These are phyloP conservation scores for Hycleus cichorii DNA, from an alignment of 1,140 invertebrate genomes.

Conservation along the genomic window DNA sequence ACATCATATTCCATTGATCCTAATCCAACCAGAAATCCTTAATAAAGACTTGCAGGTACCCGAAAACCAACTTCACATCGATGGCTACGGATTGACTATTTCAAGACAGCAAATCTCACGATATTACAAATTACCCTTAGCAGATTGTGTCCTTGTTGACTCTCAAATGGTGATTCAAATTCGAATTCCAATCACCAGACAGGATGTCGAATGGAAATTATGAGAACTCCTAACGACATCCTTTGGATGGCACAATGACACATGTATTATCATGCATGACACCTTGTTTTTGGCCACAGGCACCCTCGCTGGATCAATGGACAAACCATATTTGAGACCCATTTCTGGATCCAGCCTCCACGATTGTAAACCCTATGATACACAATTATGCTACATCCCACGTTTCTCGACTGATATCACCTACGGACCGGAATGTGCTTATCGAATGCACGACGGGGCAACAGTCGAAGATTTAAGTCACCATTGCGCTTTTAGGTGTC, in stretches of 20 bases:
- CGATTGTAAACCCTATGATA: not conserved
- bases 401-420: not conserved
- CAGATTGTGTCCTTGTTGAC: too few species aligned
- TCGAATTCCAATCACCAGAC: too few species aligned
- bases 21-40: too few species aligned
- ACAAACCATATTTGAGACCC: not conserved
- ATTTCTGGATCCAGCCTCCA: not conserved
- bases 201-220: conserved; percentile 1
- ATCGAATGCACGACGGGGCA: not conserved
- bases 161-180: too few species aligned
- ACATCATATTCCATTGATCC: too few species aligned
- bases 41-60: too few species aligned
- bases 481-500: not conserved
- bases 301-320: not conserved
- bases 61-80: too few species aligned
- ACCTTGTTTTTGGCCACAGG: not conserved
- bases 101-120: too few species aligned
- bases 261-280: conserved; percentile 12
- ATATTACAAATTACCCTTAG: too few species aligned
- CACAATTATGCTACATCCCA: not conserved
- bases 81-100: too few species aligned
- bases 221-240: conserved; percentile 9
- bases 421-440: not conserved
- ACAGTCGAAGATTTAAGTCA: not conserved
- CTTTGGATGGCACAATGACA: conserved; percentile 19